Evolutionary conservation across 2,113 vertebrate genomes (phyloP).

Genomic region (Rhagologus leucostigma): DNA sequence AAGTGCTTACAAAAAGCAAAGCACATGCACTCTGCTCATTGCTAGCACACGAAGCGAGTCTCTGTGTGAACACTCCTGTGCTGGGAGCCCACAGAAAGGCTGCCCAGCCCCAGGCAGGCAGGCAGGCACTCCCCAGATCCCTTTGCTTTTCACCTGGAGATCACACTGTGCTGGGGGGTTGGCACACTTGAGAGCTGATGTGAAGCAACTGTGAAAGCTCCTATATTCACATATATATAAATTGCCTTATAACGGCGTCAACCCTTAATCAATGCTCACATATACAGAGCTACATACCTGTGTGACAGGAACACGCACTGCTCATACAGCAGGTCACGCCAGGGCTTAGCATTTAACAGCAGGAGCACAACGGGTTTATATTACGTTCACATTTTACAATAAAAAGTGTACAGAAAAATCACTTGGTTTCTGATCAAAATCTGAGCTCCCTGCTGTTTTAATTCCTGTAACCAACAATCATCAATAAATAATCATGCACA

Average conservation of each 20-base stretch:
- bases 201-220: background rate
- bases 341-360: background rate
- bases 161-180: background rate
- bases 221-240: background rate
- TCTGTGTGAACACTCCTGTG: background rate
- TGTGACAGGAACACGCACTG: background rate
- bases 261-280: background rate
- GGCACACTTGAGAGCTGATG: background rate
- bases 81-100: background rate
- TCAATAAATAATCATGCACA: constrained; percentile 48
- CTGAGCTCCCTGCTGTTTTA: constrained; percentile 45
- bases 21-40: background rate
- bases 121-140: background rate
- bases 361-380: background rate
- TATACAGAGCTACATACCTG: background rate
- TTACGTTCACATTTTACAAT: constrained; percentile 19
- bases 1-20: background rate
- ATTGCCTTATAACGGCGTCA: background rate
- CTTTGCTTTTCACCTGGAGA: background rate
- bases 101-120: background rate
- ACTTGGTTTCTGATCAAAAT: constrained; percentile 50
- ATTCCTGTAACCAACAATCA: constrained; percentile 51
- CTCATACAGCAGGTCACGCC: background rate
- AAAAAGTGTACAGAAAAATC: constrained; percentile 20
- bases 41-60: background rate